These are phyloP conservation scores for Drosophila emarginata DNA, from an alignment of 2,888 invertebrate genomes.

Conservation along the genomic window DNA sequence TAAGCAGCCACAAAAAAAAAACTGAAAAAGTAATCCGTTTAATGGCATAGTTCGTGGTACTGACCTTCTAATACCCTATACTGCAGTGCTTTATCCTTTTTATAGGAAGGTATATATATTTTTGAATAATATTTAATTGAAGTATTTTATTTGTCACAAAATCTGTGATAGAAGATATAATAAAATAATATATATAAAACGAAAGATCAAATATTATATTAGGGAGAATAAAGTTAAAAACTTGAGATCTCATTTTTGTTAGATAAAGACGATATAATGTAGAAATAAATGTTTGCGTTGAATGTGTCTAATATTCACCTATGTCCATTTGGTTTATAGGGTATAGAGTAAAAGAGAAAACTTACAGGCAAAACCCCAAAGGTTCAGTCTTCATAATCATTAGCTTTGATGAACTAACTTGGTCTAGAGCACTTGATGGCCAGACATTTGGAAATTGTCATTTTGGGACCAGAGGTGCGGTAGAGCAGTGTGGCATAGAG, in stretches of 20 bases:
- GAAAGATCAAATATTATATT: no score
- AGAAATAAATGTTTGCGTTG: no score
- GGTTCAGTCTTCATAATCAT: conserved; percentile 31
- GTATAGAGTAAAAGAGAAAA: not conserved
- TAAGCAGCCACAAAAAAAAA: conserved; percentile 40
- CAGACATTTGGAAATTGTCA: conserved; percentile 51
- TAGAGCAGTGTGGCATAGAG: conserved; percentile 17
- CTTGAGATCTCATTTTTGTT: no score
- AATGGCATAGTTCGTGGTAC: conserved; percentile 7
- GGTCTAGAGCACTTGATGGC: conserved; percentile 26
- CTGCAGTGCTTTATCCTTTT: no score
- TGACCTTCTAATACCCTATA: not conserved
- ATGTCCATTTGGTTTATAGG: not conserved
- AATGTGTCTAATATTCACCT: no score
- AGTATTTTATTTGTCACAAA: no score
- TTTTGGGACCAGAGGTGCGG: conserved; percentile 35
- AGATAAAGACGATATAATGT: no score
- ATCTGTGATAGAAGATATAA: no score
- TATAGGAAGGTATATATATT: no score
- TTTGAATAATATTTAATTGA: no score
- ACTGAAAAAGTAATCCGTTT: conserved; percentile 14
- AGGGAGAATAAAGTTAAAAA: no score
- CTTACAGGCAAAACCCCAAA: conserved; percentile 5
- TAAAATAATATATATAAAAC: no score
- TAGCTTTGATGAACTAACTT: conserved; percentile 44